Evolutionary conservation across 2,797 vertebrate genomes (phyloP).

Genomic region (Aotus griseimembra): DNA sequence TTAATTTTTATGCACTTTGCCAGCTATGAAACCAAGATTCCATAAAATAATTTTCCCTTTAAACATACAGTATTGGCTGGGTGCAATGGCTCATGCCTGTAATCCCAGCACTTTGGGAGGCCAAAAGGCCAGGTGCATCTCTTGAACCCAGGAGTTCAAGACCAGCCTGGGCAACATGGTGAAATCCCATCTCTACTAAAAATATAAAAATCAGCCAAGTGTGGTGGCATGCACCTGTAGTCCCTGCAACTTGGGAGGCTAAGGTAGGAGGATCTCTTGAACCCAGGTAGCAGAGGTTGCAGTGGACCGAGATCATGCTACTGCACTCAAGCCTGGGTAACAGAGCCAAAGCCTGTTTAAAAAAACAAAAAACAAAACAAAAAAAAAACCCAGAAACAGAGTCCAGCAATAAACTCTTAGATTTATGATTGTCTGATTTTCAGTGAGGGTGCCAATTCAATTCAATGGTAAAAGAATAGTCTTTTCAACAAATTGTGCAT

Average conservation of each 20-base stretch:
- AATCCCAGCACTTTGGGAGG: not conserved
- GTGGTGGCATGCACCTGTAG: not conserved
- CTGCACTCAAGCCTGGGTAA: not conserved
- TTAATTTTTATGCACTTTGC: not conserved
- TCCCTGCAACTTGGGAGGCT: not conserved
- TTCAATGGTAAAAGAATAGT: not conserved
- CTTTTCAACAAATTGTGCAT: not conserved
- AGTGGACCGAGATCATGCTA: not conserved
- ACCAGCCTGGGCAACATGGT: not conserved
- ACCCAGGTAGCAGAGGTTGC: not conserved
- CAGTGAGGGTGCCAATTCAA: not conserved
- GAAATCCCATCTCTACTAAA: not conserved
- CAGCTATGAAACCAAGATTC: conserved; percentile 2
- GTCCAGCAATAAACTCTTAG: not conserved
- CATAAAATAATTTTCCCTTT: conserved; percentile 17
- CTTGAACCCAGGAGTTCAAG: not conserved
- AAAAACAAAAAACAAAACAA: not conserved
- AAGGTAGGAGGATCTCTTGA: not conserved
- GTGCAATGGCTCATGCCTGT: not conserved
- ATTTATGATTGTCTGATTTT: not conserved
- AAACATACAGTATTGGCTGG: not conserved
- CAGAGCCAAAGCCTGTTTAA: not conserved
- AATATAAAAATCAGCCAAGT: not conserved
- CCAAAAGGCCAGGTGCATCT: not conserved
- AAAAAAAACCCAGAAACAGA: not conserved